These are phyloP conservation scores for Carassius auratus DNA, from an alignment of 2,113 vertebrate species.

Conservation along the genomic window DNA sequence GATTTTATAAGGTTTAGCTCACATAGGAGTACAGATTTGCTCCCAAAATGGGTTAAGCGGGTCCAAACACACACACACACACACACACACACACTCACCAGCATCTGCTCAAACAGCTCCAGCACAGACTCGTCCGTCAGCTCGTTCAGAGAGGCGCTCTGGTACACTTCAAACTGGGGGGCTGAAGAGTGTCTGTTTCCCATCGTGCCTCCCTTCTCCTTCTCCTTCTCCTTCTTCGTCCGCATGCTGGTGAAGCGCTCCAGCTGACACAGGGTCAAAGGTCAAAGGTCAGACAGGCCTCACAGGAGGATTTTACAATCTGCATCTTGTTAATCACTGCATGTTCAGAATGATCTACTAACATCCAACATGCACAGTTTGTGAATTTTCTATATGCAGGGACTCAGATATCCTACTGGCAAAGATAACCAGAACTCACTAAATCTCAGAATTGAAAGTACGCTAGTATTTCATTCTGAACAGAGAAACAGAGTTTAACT, in stretches of 20 bases:
- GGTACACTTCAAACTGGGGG: constrained; percentile 76
- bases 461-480: background rate
- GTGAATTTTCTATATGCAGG: background rate
- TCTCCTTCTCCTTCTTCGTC: constrained; percentile 84
- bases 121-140: constrained; percentile 83
- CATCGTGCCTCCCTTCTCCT: constrained; percentile 60
- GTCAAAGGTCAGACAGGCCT: background rate
- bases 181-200: constrained; percentile 81
- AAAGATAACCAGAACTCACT: background rate
- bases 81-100: constrained; percentile 74
- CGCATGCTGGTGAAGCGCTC: constrained; percentile 93
- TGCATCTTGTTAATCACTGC: background rate
- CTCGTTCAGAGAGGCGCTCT: constrained; percentile 74
- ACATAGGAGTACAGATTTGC: no score
- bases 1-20: no score
- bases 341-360: background rate
- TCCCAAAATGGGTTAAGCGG: no score
- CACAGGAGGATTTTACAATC: background rate
- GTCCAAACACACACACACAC: background rate
- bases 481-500: background rate
- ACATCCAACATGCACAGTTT: background rate
- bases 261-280: constrained; percentile 73
- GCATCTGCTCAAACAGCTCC: constrained; percentile 90
- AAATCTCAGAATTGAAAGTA: background rate
- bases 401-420: background rate